Evolutionary conservation across 2,888 invertebrate genomes (phyloP).

Genomic region (Platypus cylindrus): DNA sequence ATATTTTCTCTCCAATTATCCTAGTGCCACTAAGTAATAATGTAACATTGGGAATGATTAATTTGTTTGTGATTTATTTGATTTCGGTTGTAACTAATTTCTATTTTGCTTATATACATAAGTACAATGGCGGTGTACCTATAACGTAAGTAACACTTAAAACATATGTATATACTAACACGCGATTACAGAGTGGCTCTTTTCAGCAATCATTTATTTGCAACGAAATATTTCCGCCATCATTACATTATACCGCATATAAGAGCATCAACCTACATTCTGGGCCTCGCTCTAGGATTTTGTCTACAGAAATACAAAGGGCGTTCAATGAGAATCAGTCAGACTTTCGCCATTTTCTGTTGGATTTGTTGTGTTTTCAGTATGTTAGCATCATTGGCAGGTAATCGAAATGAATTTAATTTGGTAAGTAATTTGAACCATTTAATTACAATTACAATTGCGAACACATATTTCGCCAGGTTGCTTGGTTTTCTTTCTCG

Average conservation of each 20-base stretch:
- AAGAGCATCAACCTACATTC: constrained; percentile 28
- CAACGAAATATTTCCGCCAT: constrained; percentile 22
- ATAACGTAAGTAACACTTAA: constrained; percentile 33
- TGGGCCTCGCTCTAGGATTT: constrained; percentile 29
- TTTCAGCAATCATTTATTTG: constrained; percentile 22
- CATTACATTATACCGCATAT: constrained; percentile 30
- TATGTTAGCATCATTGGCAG: constrained; percentile 22
- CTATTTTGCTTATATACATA: constrained; percentile 28
- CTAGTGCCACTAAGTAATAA: constrained; percentile 32
- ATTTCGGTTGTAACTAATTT: constrained; percentile 29
- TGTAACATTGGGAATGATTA: constrained; percentile 28
- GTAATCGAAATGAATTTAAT: no score
- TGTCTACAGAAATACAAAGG: constrained; percentile 20
- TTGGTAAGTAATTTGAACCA: background rate
- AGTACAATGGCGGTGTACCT: constrained; percentile 28
- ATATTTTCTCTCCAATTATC: constrained; percentile 34
- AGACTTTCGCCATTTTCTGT: constrained; percentile 16
- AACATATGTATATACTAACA: background rate
- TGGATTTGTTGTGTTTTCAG: constrained; percentile 20
- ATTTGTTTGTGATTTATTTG: constrained; percentile 22
- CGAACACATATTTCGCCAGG: constrained; percentile 14
- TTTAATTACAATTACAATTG: background rate
- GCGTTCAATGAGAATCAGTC: constrained; percentile 17
- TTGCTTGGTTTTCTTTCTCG: constrained; percentile 25
- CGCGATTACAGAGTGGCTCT: background rate